phyloP scores from a whole-genome alignment of 2,888 invertebrate genomes.

The Agrypnus murinus region DNA sequence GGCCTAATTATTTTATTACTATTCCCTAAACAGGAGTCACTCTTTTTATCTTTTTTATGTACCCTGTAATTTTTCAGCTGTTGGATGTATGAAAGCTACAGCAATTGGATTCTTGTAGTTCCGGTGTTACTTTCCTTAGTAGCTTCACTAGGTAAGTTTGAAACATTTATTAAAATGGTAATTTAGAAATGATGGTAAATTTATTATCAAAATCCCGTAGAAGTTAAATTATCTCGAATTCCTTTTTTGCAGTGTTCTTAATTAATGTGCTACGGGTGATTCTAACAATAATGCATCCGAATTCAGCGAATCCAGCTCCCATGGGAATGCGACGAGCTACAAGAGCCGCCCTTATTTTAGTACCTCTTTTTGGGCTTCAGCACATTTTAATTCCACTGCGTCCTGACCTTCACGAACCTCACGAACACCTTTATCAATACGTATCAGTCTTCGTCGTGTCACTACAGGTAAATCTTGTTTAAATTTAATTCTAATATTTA shows the following conservation, averaged over 20 bases:
- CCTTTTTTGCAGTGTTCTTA: slow-evolving; percentile 76
- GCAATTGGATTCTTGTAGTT: slow-evolving; percentile 78
- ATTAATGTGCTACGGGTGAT: slow-evolving; percentile 80
- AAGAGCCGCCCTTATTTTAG: slow-evolving; percentile 82
- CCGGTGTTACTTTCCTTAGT: slow-evolving; percentile 77
- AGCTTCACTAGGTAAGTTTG: slow-evolving; percentile 75
- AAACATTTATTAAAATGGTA: slow-evolving; percentile 9
- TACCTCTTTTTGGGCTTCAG: slow-evolving; percentile 86
- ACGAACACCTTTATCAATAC: slow-evolving; percentile 78
- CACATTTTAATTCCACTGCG: slow-evolving; percentile 81
- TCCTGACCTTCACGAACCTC: slow-evolving; percentile 74
- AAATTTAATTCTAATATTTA: slow-evolving; percentile 4
- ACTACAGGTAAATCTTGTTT: slow-evolving; percentile 75
- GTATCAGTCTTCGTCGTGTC: slow-evolving; percentile 81
- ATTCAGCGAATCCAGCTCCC: slow-evolving; percentile 76
- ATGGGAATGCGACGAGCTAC: slow-evolving; percentile 79
- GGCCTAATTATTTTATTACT: no score
- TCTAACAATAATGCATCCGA: slow-evolving; percentile 78
- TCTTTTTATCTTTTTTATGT: background rate
- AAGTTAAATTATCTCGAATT: no score
- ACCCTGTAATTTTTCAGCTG: slow-evolving; percentile 72
- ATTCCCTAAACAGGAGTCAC: background rate
- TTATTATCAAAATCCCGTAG: no score
- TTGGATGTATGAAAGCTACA: slow-evolving; percentile 79
- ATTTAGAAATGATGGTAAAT: no score